These are phyloP conservation scores for Neogale vison DNA, from an alignment of 2,113 vertebrate species.

Conservation along the genomic window DNA sequence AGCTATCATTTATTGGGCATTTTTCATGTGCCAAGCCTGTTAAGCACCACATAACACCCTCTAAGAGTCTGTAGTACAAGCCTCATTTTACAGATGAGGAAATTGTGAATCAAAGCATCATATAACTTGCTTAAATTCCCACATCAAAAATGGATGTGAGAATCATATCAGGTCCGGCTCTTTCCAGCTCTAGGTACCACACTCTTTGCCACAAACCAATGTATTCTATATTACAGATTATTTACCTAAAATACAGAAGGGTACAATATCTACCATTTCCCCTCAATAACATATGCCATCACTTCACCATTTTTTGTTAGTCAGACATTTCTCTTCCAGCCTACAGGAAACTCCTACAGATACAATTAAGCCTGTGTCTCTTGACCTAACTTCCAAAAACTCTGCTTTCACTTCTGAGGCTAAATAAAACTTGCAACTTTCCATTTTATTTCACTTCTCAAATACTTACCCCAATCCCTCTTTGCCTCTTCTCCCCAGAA, in stretches of 20 bases:
- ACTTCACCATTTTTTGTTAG: background rate
- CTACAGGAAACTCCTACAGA: background rate
- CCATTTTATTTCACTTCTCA: background rate
- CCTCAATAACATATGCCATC: background rate
- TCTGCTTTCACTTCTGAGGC: background rate
- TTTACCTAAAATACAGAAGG: background rate
- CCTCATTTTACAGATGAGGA: background rate
- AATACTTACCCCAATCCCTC: background rate
- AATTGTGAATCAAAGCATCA: background rate
- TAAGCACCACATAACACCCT: background rate
- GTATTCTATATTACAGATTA: background rate
- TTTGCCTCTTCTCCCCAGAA: background rate
- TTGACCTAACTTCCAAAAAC: background rate
- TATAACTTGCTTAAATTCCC: background rate
- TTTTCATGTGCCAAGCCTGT: background rate
- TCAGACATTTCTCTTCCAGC: background rate
- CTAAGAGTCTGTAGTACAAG: background rate
- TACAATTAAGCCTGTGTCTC: background rate
- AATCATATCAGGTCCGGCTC: background rate
- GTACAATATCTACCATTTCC: background rate
- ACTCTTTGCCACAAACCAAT: background rate
- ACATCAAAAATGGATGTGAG: background rate
- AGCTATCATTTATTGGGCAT: background rate
- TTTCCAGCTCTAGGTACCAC: background rate
- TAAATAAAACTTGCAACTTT: slow-evolving; percentile 15